phyloP scores from a whole-genome alignment of 92 coral and sea anemone species.

The Porites lobata region DNA sequence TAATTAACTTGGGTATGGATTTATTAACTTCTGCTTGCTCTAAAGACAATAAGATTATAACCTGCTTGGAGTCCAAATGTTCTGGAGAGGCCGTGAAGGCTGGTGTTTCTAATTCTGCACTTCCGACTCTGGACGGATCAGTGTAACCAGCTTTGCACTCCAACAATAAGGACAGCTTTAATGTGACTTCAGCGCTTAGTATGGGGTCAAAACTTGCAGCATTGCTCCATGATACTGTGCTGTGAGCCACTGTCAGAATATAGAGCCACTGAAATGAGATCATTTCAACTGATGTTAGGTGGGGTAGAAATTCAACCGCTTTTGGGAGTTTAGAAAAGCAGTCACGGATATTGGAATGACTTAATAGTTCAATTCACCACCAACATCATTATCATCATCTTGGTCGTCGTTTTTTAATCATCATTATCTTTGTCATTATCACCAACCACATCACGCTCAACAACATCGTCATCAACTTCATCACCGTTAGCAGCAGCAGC shows the following conservation, averaged over 20 bases:
- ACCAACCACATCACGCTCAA: no score
- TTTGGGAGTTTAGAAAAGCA: background rate
- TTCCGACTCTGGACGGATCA: conserved; percentile 60
- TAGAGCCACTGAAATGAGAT: conserved; percentile 83
- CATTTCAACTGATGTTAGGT: background rate
- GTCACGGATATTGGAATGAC: no score
- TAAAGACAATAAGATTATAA: background rate
- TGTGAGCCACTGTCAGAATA: conserved; percentile 82
- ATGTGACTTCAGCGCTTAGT: conserved; percentile 88
- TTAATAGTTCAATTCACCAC: no score
- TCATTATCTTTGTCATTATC: no score
- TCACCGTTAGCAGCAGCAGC: no score
- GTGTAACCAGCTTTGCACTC: conserved; percentile 81
- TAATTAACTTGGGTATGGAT: no score
- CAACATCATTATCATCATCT: no score
- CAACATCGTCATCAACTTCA: no score
- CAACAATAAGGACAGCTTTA: conserved; percentile 85
- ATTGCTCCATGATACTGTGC: conserved; percentile 91
- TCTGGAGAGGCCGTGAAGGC: conserved; percentile 30
- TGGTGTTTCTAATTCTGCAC: conserved; percentile 48
- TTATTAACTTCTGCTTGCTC: background rate
- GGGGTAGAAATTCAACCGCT: background rate
- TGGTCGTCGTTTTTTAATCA: no score
- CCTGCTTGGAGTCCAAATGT: conserved; percentile 63
- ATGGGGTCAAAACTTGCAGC: conserved; percentile 89